Evolutionary conservation across 1,140 invertebrate genomes (phyloP), one percentile per base, ranked within the genome.

Genomic region (Hyles euphorbiae): DNA sequence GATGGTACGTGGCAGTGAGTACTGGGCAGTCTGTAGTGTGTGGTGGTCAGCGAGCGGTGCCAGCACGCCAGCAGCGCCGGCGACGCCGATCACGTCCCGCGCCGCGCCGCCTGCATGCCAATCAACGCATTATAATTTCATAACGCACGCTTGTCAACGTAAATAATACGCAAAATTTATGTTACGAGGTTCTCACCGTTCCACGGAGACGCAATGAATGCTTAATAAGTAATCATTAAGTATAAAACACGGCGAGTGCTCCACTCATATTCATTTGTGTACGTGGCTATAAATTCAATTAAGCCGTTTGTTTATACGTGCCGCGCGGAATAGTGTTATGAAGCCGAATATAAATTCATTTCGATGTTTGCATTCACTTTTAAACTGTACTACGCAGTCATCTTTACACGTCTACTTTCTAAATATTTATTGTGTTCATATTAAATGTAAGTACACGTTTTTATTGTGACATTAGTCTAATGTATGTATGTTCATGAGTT

Each of bases 81-180:
- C 60, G 33, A 58, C 70, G 61, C 69, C 64, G 72, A 72, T 66
- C 83, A 83, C 79, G 83, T 81, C 73, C 65, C 55, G 22, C 46
- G 67, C 62, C 63, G 57, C 72, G 51, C 61, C 52, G 56, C 47
- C 66, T 61, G 85, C 77, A 88, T 88, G 72, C 74, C 78, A 88
- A 88, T 76, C 71, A 74, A 55, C 47, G 52, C 70, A 86, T 88
- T 88, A 88, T 86, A 83, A 86, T 88, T 86, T 88, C 83, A 88
- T 88, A 88, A 86, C 67, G 81, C 84, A 77, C 75, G 74, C 76
- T 68, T 84, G 85, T 86, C 85, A 79, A 78, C 81, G 73, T 85
- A 85, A 86, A 86, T 88, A 86, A 88, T 88, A 88, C 81, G 85
- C 85, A 83, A 88, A 88, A 88, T 88, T 86, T 86, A 88, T 88